These are phyloP conservation scores for Protonibea diacanthus DNA, from an alignment of 2,797 vertebrate species.

Conservation along the genomic window DNA sequence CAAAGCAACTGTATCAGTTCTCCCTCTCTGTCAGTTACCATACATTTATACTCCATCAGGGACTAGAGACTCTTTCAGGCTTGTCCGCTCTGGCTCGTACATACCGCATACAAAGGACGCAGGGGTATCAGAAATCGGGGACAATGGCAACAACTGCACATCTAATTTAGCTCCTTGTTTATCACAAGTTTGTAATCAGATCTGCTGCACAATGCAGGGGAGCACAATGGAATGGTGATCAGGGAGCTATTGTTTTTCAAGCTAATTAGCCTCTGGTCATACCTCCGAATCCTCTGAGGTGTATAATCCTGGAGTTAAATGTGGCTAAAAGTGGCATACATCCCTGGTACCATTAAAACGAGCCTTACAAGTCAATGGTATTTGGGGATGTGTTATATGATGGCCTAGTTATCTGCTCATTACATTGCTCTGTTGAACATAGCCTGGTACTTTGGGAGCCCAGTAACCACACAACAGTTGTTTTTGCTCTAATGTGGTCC, in stretches of 20 bases:
- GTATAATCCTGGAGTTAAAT: slow-evolving; percentile 73
- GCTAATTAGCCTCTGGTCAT: slow-evolving; percentile 85
- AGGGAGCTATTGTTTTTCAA: slow-evolving; percentile 90
- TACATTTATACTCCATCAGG: slow-evolving; percentile 83
- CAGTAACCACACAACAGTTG: slow-evolving; percentile 74
- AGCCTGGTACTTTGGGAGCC: slow-evolving; percentile 57
- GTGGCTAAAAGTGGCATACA: slow-evolving; percentile 84
- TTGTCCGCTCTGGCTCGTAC: slow-evolving; percentile 66
- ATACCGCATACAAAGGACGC: slow-evolving; percentile 66
- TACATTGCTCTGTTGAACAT: slow-evolving; percentile 70
- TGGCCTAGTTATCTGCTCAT: slow-evolving; percentile 79
- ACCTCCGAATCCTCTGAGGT: slow-evolving; percentile 78
- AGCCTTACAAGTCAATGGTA: slow-evolving; percentile 89
- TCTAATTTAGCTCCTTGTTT: slow-evolving; percentile 90
- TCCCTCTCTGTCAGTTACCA: slow-evolving; percentile 80
- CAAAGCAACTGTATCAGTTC: slow-evolving; percentile 77
- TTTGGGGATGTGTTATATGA: slow-evolving; percentile 78
- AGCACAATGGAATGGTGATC: slow-evolving; percentile 87
- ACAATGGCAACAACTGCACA: slow-evolving; percentile 90
- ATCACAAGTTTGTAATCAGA: slow-evolving; percentile 87
- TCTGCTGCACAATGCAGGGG: slow-evolving; percentile 80
- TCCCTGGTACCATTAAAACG: slow-evolving; percentile 79
- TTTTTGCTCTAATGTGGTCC: slow-evolving; percentile 75
- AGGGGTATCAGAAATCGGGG: slow-evolving; percentile 84
- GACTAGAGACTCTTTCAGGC: slow-evolving; percentile 76